These are phyloP conservation scores for Norana najaformis DNA, from an alignment of 2,888 invertebrate species.

Conservation along the genomic window DNA sequence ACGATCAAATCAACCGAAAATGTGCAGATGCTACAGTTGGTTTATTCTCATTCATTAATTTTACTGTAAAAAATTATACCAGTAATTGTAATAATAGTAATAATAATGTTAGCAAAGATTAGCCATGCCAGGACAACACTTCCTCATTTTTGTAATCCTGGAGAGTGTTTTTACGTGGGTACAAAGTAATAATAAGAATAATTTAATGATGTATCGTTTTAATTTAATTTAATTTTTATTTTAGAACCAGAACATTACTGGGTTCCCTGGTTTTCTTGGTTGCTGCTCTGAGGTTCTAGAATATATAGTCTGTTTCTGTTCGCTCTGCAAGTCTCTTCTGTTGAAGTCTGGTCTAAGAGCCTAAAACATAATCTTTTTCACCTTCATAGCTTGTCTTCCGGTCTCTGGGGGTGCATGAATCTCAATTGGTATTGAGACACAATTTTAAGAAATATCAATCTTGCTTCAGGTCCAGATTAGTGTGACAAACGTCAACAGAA, in stretches of 20 bases:
- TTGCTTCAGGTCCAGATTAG: constrained; percentile 9
- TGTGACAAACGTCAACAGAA: neutral
- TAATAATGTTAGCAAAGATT: neutral
- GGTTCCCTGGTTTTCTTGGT: neutral
- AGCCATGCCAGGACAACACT: no score
- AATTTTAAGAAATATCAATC: neutral
- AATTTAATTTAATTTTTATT: neutral
- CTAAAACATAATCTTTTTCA: no score
- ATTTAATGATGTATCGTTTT: neutral
- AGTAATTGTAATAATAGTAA: constrained; percentile 36
- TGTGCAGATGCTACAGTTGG: constrained; percentile 76
- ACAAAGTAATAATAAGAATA: neutral
- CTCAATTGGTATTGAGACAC: neutral
- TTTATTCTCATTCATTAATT: constrained; percentile 39
- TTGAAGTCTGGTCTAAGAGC: no score
- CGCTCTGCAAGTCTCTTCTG: neutral
- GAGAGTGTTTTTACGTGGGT: neutral
- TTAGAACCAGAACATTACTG: neutral
- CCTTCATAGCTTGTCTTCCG: neutral
- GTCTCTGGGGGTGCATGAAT: neutral
- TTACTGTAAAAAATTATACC: constrained; percentile 20
- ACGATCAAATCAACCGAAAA: constrained; percentile 67
- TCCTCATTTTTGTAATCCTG: neutral
- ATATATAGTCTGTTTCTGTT: neutral
- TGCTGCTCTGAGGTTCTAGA: neutral